Evolutionary conservation across 2,113 vertebrate species (phyloP).

Genomic region (Heloderma charlesbogerti): DNA sequence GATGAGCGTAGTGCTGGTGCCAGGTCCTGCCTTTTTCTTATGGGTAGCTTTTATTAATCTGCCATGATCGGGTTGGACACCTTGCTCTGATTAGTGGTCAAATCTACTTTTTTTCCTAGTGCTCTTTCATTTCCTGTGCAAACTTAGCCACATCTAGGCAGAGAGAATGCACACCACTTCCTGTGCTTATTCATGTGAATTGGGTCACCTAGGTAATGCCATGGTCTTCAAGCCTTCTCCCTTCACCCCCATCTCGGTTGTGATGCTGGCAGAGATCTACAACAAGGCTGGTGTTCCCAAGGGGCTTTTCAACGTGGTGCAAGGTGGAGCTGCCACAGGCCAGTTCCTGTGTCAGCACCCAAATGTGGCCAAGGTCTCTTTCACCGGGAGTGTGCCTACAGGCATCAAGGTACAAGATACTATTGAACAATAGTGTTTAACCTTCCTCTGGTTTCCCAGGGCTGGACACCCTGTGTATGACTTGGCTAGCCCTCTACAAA

Average conservation of each 20-base stretch:
- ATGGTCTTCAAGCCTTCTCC: slow-evolving; percentile 97
- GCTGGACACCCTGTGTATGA: not conserved
- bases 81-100: not conserved
- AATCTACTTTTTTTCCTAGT: not conserved
- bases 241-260: slow-evolving; percentile 87
- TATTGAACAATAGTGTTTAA: fast-evolving
- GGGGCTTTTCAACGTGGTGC: slow-evolving; percentile 95
- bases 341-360: slow-evolving; percentile 90
- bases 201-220: slow-evolving; percentile 85
- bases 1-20: not conserved
- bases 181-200: not conserved
- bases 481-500: not conserved
- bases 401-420: slow-evolving; percentile 87
- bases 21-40: not conserved
- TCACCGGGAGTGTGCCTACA: slow-evolving; percentile 95
- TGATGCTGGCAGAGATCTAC: slow-evolving; percentile 94
- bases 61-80: not conserved
- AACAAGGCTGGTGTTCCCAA: slow-evolving; percentile 88
- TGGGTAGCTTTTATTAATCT: not conserved
- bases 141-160: not conserved
- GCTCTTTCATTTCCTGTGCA: not conserved
- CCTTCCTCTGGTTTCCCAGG: not conserved
- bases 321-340: slow-evolving; percentile 91
- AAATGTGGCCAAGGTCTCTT: slow-evolving; percentile 93
- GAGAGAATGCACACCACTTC: not conserved